phyloP scores from a whole-genome alignment of 1,140 invertebrate genomes.

The Hydropsyche tenuis region DNA sequence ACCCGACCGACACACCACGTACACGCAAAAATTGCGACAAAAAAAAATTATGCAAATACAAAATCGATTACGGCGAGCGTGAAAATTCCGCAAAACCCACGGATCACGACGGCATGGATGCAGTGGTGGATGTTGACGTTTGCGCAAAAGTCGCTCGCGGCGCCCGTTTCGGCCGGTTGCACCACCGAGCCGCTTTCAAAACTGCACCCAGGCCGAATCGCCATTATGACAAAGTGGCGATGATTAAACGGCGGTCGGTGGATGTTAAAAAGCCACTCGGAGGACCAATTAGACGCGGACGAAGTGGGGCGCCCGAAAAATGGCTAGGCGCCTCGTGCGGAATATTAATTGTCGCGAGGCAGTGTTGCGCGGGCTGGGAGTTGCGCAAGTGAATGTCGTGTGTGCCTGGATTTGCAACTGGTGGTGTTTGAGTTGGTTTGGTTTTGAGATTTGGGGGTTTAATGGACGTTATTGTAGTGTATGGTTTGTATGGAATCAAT shows the following conservation, averaged over 20 bases:
- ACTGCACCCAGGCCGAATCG: not conserved
- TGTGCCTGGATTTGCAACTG: no score
- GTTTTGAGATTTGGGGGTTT: no score
- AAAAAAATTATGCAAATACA: no score
- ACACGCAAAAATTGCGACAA: no score
- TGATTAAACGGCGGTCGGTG: no score
- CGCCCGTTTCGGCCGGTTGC: slow-evolving; percentile 3
- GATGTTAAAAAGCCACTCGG: not conserved
- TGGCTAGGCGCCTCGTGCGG: slow-evolving; percentile 13
- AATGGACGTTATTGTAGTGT: no score
- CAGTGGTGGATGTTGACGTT: no score
- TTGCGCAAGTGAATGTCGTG: no score
- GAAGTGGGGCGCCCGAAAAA: slow-evolving; percentile 24
- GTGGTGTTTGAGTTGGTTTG: no score
- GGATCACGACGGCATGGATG: not conserved
- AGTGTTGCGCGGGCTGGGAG: slow-evolving; percentile 34
- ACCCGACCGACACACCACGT: no score
- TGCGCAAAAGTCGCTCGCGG: slow-evolving; percentile 11
- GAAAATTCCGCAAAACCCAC: slow-evolving; percentile 14
- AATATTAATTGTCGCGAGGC: slow-evolving; percentile 47
- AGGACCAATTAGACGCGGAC: not conserved
- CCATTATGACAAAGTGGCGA: not conserved
- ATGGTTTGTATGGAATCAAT: no score
- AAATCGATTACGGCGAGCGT: not conserved
- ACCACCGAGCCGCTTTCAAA: slow-evolving; percentile 11